phyloP scores from a whole-genome alignment of 2,888 invertebrate genomes.

The Allolobophora icterica region DNA sequence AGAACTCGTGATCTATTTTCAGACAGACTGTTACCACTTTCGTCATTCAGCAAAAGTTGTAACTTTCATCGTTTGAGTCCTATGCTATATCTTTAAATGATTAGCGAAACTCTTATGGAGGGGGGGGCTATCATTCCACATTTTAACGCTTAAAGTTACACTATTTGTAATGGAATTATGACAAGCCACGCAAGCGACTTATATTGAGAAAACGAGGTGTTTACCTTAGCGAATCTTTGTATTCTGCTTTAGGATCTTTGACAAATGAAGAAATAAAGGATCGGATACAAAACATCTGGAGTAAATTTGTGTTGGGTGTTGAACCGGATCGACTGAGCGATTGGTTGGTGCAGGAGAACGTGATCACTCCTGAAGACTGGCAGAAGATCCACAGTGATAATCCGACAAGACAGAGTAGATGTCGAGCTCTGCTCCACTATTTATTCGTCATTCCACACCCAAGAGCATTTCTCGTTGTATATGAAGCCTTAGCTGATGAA shows the following conservation, averaged over 20 bases:
- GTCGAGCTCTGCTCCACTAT: conserved; percentile 5
- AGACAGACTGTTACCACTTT: too few species aligned
- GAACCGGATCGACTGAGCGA: conserved; percentile 1
- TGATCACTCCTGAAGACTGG: neutral
- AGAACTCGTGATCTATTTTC: too few species aligned
- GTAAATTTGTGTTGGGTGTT: conserved; percentile 12
- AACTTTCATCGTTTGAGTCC: too few species aligned
- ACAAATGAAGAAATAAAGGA: neutral
- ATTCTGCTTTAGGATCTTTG: too few species aligned
- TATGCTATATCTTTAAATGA: too few species aligned
- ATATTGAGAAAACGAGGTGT: too few species aligned
- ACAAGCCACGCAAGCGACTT: too few species aligned
- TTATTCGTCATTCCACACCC: neutral
- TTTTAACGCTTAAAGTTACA: too few species aligned
- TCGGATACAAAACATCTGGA: neutral
- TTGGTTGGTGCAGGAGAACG: neutral
- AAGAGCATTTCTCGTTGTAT: neutral
- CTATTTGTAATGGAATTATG: too few species aligned
- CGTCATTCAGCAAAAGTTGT: too few species aligned
- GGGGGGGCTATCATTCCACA: neutral
- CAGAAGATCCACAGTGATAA: neutral
- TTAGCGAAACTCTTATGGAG: too few species aligned
- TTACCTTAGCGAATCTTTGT: too few species aligned
- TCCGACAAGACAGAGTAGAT: neutral
- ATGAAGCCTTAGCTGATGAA: neutral